Evolutionary conservation across 1,140 invertebrate species (phyloP), one percentile per base, ranked within the genome.

Genomic region (Drosophila orena): DNA sequence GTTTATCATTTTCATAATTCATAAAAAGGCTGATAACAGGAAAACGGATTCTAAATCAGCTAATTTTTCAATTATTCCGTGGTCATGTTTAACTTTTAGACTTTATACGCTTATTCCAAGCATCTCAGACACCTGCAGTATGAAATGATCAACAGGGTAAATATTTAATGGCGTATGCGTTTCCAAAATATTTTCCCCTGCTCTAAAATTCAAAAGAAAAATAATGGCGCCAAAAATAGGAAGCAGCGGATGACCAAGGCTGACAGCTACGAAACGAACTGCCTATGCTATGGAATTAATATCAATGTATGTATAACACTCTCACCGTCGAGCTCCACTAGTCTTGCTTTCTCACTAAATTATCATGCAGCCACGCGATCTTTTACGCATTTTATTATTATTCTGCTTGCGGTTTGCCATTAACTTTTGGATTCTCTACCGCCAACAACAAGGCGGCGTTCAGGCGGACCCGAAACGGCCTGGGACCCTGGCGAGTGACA

Each of bases 341-440:
- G 2, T 5, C 22, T 15, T 8, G 11, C 3, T 47, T 17, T 20
- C 3, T 6, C 5, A 15, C n/a, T 2, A 17, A 58, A 46, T 6
- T 15, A 8, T 3, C 11, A 80, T 76, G 77, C 35, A 58, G 10
- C 49, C 49, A 0, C n/a, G 59, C 3, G 66, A 72, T 22, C 2
- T 73, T 3, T 3, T 55, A 5, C 49, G 54, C 10, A 42, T 83
- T 5, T 8, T 85, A 7, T 4, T 74, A 7, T 11, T 78, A 15
- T 71, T 65, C n/a, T n/a, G 24, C 0, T 6, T 59, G 4, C 38
- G 56, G 11, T 74, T 85, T 22, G 42, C 15, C 0, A n/a, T 57
- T 1, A 80, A 85, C n/a, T 78, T 60, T 43, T n/a, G 60, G 7
- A 14, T 53, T 47, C 27, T 77, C 0, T 81, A 75, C 58, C 60